phyloP scores from a whole-genome alignment of 2,888 invertebrate genomes.

The Agrochola macilenta region DNA sequence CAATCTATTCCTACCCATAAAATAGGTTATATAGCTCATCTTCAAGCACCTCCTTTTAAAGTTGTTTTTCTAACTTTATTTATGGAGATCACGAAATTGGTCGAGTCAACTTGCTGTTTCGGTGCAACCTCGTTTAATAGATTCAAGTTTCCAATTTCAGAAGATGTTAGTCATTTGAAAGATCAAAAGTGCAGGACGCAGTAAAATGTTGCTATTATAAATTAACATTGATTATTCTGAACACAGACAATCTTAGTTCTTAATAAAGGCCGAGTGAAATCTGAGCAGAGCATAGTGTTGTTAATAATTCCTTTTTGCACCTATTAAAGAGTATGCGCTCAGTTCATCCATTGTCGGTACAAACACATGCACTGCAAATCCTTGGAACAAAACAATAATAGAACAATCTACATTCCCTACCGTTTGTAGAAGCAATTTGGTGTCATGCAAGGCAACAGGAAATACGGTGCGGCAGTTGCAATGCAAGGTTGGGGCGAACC shows the following conservation, averaged over 20 bases:
- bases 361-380: conserved; percentile 68
- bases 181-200: conserved; percentile 39
- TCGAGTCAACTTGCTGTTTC: conserved; percentile 47
- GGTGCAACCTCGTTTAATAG: conserved; percentile 45
- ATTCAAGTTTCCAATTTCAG: conserved; percentile 66
- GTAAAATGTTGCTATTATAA: background rate
- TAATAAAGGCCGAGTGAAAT: conserved; percentile 17
- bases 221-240: conserved; percentile 29
- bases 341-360: conserved; percentile 53
- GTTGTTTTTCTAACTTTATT: conserved; percentile 21
- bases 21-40: conserved; percentile 7
- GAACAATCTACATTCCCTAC: conserved; percentile 86
- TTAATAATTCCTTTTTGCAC: conserved; percentile 36
- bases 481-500: conserved; percentile 81
- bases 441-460: conserved; percentile 84
- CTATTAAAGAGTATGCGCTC: conserved; percentile 44
- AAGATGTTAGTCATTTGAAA: conserved; percentile 50
- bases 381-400: conserved; percentile 80
- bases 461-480: conserved; percentile 81
- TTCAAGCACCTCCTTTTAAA: conserved; percentile 28
- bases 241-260: conserved; percentile 6
- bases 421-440: conserved; percentile 87
- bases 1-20: conserved; percentile 25
- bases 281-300: conserved; percentile 8
- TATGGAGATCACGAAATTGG: conserved; percentile 39